Base-by-base conservation (phyloP, 2,113 vertebrate species). In the Python bivittatus region DNA sequence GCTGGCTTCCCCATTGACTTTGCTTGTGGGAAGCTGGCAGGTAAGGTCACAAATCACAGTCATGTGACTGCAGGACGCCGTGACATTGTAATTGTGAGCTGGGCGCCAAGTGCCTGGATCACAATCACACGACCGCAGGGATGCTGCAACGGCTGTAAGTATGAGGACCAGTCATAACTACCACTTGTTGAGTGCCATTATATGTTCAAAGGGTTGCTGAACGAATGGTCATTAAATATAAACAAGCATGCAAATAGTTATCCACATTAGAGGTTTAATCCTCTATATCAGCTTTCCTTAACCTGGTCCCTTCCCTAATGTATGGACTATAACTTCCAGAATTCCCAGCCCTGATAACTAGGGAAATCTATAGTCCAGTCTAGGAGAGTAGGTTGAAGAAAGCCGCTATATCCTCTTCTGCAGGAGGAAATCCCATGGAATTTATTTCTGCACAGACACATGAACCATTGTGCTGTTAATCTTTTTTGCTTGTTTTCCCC, bases 81-180 rank as follows among this genome's bases (percentile, higher is more conserved):
- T n/a, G 7, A 33, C 6, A 72, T 33, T 0, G 64, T 38, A 79
- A 8, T 38, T 38, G 68, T 33, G 68, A 79, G 8, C n/a, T 64
- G 61, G 29, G 27, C 12, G 11, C 61, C 27, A 29, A 13, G 11
- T 1, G 61, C 27, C 10, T 64, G 10, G 27, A 64, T 58, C 17
- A n/a, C n/a, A n/a, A n/a, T n/a, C n/a, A n/a, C n/a, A n/a, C n/a
- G 13, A 56, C 9, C 58, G 25, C 1, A 25, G 25, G 3, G 11
- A 64, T 27, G 29, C 48, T 72, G 68, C 68, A 38, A 17, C 0
- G 1, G 6, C 7, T 33, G 13, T 72, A 72, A n/a, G 33, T 38
- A 72, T 0, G 0, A 20, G n/a, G 64, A 15, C 29, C 29, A 17
- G 64, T 33, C 0, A 0, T 33, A 79, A 20, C n/a, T 79, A 79